Evolutionary conservation across 2,113 vertebrate species (phyloP).

Genomic region (Halichoerus grypus): DNA sequence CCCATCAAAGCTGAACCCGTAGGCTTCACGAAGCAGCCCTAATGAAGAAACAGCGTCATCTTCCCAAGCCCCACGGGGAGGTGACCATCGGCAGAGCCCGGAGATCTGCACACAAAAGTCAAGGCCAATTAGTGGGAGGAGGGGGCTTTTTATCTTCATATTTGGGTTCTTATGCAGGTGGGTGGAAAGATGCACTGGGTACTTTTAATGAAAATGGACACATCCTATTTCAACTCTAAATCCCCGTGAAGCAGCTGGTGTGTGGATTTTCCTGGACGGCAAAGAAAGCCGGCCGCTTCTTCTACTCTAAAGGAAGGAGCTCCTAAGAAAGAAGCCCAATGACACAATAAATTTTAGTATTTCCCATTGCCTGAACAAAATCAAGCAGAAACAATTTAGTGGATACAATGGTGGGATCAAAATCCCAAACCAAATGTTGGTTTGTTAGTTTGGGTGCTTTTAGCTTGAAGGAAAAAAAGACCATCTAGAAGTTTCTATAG

Average conservation of each 20-base stretch:
- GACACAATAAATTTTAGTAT: not conserved
- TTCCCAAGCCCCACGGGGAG: rapidly evolving
- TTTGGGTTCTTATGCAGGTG: not conserved
- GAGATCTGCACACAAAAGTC: not conserved
- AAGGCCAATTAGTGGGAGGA: not conserved
- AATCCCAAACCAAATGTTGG: not conserved
- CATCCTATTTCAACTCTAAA: not conserved
- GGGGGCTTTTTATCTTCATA: not conserved
- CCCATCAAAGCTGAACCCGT: too few species aligned
- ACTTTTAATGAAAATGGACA: not conserved
- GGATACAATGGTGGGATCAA: too few species aligned
- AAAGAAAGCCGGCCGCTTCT: not conserved
- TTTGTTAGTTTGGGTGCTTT: not conserved
- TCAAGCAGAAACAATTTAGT: not conserved
- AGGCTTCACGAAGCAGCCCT: not conserved
- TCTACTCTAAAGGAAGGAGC: not conserved
- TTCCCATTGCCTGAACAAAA: not conserved
- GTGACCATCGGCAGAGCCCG: rapidly evolving
- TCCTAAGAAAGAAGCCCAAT: not conserved
- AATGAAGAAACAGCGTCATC: not conserved
- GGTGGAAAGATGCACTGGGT: not conserved
- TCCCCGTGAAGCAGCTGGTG: not conserved
- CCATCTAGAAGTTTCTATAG: not conserved
- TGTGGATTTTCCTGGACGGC: not conserved
- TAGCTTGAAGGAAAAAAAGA: not conserved